These are phyloP conservation scores for Meganola albula DNA, from an alignment of 2,888 invertebrate species.

Conservation along the genomic window DNA sequence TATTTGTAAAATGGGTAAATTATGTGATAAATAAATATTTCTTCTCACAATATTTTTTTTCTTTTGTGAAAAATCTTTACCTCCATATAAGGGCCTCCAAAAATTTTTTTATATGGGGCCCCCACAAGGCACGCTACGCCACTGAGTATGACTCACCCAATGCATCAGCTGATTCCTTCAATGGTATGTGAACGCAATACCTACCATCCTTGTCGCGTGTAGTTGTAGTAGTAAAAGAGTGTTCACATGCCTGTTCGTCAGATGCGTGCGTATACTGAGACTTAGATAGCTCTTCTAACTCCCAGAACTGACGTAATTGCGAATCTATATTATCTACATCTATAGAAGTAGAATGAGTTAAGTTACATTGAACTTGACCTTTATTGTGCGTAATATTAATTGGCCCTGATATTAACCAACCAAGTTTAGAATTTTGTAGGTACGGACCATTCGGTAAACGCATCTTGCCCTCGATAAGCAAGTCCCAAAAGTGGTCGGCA, in stretches of 20 bases:
- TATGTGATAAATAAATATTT: no score
- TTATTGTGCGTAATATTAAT: background rate
- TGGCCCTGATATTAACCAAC: no score
- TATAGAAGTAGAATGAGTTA: background rate
- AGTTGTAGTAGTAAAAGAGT: background rate
- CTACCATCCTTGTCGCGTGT: background rate
- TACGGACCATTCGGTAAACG: background rate
- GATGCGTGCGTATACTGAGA: background rate
- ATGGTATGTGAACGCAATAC: background rate
- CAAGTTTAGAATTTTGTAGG: no score
- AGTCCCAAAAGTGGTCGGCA: slow-evolving; percentile 5
- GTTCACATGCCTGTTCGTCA: background rate
- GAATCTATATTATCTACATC: no score
- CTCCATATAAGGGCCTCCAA: background rate
- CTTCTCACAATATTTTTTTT: no score
- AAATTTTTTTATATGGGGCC: no score
- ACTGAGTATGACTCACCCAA: no score
- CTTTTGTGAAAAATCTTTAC: no score
- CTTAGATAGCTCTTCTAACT: background rate
- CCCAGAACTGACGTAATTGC: background rate
- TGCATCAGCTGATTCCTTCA: no score
- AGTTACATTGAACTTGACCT: no score
- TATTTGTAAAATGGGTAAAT: slow-evolving; percentile 4
- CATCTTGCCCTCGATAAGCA: slow-evolving; percentile 1
- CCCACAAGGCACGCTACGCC: no score